A percentile compares a stretch with the other conserved stretches of the same genome.
phyloP scores from a whole-genome alignment of 2,113 vertebrate species.

The Chamaea fasciata region DNA sequence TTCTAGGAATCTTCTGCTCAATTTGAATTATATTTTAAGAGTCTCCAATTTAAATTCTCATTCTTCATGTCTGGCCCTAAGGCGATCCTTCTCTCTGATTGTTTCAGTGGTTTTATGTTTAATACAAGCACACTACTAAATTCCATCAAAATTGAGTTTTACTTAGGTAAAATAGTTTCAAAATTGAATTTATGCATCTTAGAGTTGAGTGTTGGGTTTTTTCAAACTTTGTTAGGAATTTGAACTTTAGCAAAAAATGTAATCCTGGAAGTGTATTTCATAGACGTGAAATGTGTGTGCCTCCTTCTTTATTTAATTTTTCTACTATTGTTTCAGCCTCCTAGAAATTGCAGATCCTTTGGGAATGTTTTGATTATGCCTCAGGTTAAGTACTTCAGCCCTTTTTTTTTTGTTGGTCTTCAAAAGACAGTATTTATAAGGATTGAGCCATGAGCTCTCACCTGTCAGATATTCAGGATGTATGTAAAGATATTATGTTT shows the following conservation, averaged over 20 bases:
- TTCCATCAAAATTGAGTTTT: neutral
- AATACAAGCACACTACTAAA: neutral
- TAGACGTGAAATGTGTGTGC: neutral
- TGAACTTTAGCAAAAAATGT: neutral
- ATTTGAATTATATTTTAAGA: neutral
- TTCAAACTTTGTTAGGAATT: neutral
- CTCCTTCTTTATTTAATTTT: neutral
- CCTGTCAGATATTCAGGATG: neutral
- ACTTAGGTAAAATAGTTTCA: slow-evolving; percentile 1
- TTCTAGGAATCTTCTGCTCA: neutral
- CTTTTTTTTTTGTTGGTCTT: neutral
- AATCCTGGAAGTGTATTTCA: neutral
- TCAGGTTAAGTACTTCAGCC: neutral
- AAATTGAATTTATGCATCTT: slow-evolving; percentile 15
- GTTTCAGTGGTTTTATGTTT: neutral
- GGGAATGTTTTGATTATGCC: neutral
- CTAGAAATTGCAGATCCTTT: neutral
- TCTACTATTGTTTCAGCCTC: neutral
- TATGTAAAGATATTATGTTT: neutral
- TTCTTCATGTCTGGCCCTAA: neutral
- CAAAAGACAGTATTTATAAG: neutral
- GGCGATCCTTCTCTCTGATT: neutral
- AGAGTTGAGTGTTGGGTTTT: neutral
- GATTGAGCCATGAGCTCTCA: neutral
- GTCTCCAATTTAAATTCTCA: neutral